A percentile compares a stretch with the other conserved stretches of the same genome.
Evolutionary conservation across 2,797 vertebrate species (phyloP).

Genomic region (Chiroxiphia lanceolata): DNA sequence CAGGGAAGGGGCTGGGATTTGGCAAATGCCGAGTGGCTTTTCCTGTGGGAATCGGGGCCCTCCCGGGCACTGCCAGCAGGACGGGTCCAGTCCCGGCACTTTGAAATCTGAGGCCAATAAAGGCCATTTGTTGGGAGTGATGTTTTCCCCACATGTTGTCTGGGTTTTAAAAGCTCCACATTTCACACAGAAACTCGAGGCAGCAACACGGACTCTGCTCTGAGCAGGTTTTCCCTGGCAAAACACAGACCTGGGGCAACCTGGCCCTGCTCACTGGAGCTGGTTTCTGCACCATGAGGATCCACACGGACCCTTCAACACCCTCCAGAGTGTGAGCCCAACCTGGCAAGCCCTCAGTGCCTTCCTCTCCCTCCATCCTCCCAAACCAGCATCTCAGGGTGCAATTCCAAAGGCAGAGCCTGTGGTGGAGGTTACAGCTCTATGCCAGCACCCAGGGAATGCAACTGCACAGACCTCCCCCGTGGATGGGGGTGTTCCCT

Average conservation of each 20-base stretch:
- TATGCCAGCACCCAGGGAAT: fast-evolving
- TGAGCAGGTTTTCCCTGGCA: neutral
- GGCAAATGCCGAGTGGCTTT: neutral
- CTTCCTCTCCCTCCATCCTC: neutral
- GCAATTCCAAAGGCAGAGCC: neutral
- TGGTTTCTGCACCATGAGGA: fast-evolving
- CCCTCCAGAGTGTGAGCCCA: fast-evolving
- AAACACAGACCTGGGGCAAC: neutral
- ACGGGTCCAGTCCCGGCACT: neutral
- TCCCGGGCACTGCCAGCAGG: neutral
- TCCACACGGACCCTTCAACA: neutral
- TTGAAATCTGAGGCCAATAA: slow-evolving; percentile 44
- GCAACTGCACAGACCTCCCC: fast-evolving
- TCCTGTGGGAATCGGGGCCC: neutral
- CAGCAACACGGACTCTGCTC: fast-evolving
- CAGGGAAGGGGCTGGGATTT: neutral
- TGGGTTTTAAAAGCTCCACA: neutral
- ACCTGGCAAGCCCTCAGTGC: fast-evolving
- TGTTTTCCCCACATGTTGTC: neutral
- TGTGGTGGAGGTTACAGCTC: fast-evolving
- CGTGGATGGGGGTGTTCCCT: fast-evolving
- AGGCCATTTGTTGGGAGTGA: neutral
- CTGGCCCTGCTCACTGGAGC: neutral
- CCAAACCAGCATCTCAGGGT: fast-evolving
- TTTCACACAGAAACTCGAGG: neutral